Base-by-base conservation (phyloP, 2,113 vertebrate genomes). In the Naja naja region DNA sequence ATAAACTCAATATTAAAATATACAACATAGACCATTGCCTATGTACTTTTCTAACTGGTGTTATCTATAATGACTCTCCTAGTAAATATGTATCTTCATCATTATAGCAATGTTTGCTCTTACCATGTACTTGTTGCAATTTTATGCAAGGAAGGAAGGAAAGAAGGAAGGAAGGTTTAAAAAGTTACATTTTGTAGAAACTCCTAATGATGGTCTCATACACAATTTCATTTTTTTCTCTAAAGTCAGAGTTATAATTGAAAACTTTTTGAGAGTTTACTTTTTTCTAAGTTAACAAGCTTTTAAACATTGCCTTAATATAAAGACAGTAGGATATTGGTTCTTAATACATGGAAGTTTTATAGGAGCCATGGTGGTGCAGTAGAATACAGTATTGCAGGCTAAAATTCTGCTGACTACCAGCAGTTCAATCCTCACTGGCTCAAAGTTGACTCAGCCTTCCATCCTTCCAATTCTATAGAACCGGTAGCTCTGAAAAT, bases 21-120 rank as follows among this genome's bases (percentile, higher is more conserved):
- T 2, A 14, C 5, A 92, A 90, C 9, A 90, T 90, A 47, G 74
- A 94, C 74, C 1, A 16, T n/a, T 54, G 87, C 16, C 89, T 56
- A 56, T 56, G 22, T 56, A 25, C 8, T 95, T 86, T 45, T 49
- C 27, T 5, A 93, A 23, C 53, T 91, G 39, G 0, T 86, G 49
- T 18, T 58, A 91, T 91, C 95, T 2, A 30, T 2, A 34, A 6
- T 89, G 54, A 22, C 56, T 89, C 16, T 85, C 54, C 25, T 22
- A 93, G 23, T 91, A 91, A 94, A 56, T 9, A 1, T 89, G 64
- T 56, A 43, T 94, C n/a, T 5, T 43, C 90, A 60, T 34, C 11
- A 85, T 18, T 64, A 92, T 5, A 52, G 34, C 56, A 94, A 53
- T 43, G 87, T 34, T 90, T 89, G 89, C 34, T 91, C 30, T 43